Percentiles rank a stretch among this genome's conserved stretches.
Conservation (phyloP, 2,113 vertebrate genomes). For the Talpa occidentalis region DNA sequence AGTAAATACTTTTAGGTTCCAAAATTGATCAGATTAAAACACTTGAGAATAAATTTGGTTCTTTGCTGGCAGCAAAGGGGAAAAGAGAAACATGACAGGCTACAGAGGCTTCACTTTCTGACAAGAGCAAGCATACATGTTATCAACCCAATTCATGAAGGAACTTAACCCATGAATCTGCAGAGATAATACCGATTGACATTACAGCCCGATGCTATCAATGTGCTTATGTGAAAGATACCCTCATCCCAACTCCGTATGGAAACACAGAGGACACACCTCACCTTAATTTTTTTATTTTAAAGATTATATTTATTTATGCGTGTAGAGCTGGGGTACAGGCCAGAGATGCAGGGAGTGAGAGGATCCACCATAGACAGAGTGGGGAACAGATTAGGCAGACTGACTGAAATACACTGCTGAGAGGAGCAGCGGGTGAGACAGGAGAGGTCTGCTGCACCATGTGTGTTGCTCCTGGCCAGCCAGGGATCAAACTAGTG, state of each 20-base stretch:
- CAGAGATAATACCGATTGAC: not conserved
- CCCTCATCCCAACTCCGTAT: not conserved
- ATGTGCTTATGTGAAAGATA: not conserved
- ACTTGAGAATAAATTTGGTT: slow-evolving; percentile 21
- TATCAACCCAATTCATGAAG: not conserved
- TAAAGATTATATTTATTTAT: too few relatives aligned
- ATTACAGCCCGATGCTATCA: not conserved
- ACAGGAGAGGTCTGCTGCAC: too few relatives aligned
- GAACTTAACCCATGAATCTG: not conserved
- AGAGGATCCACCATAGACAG: too few relatives aligned
- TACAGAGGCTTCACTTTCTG: not conserved
- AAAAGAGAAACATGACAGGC: slow-evolving; percentile 27
- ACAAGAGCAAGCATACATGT: not conserved
- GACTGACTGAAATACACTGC: too few relatives aligned
- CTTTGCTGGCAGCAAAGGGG: slow-evolving; percentile 47
- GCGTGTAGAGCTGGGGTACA: too few relatives aligned
- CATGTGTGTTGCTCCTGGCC: too few relatives aligned
- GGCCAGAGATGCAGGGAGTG: too few relatives aligned
- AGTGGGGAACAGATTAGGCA: too few relatives aligned
- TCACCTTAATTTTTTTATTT: too few relatives aligned
- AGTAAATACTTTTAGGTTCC: not conserved
- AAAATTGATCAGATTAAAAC: slow-evolving; percentile 15
- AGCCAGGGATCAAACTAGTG: too few relatives aligned
- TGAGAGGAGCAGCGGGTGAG: too few relatives aligned
- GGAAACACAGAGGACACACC: not conserved